Conservation (phyloP, 2,113 vertebrate genomes). For the Hippoglossus stenolepis region DNA sequence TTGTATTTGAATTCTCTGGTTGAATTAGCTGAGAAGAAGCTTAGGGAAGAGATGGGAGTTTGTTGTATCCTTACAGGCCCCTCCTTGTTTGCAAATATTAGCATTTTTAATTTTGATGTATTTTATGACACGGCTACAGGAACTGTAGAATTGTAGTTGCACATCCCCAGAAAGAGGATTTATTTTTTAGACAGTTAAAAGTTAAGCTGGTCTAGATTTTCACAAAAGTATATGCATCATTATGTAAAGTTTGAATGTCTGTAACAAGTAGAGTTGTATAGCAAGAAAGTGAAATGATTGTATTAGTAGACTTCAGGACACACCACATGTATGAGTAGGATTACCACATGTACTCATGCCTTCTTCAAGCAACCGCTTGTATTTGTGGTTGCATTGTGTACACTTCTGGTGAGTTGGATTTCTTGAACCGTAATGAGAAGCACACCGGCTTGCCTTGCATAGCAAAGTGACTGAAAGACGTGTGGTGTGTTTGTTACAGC, state of each 20-base stretch:
- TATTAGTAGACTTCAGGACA: too few species aligned
- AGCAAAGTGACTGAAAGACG: conserved; percentile 11
- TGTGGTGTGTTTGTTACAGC: conserved; percentile 34
- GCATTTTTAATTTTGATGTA: neutral
- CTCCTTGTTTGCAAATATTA: neutral
- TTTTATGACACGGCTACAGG: neutral
- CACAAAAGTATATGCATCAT: neutral
- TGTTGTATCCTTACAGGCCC: neutral
- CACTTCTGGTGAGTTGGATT: conserved; percentile 15
- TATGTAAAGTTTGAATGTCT: neutral
- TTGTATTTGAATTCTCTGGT: conserved; percentile 20
- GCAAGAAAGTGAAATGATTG: too few species aligned
- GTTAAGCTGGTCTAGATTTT: neutral
- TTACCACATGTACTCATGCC: conserved; percentile 8
- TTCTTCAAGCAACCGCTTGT: neutral
- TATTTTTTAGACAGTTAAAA: too few species aligned
- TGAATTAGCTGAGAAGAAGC: neutral
- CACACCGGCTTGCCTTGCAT: conserved; percentile 55
- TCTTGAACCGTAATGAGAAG: conserved; percentile 40
- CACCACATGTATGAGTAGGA: neutral
- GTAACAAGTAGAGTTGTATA: neutral
- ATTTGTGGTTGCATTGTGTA: conserved; percentile 39
- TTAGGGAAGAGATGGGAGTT: neutral
- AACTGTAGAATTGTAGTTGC: neutral
- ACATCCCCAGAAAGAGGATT: neutral